These are phyloP conservation scores for Pungitius pungitius DNA, from an alignment of 2,113 vertebrate species.

Conservation along the genomic window DNA sequence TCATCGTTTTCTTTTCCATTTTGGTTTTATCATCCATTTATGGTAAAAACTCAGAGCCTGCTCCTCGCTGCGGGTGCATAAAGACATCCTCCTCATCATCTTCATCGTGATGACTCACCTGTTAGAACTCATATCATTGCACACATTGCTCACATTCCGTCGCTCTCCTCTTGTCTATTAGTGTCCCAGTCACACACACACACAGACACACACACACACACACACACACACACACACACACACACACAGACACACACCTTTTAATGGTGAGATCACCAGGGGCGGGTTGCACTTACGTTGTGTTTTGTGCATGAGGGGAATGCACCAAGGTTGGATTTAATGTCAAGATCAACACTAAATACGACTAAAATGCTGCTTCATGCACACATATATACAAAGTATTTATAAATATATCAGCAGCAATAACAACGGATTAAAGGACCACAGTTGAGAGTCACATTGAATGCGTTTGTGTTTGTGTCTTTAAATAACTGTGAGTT, in stretches of 20 bases:
- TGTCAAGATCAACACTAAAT: background rate
- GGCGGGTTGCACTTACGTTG: background rate
- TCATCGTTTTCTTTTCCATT: too few species aligned
- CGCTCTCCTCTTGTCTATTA: constrained; percentile 63
- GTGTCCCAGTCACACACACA: constrained; percentile 24
- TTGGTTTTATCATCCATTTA: background rate
- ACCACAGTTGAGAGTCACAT: background rate
- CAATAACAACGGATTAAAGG: background rate
- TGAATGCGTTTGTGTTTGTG: too few species aligned
- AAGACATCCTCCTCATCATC: background rate
- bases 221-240: too few species aligned
- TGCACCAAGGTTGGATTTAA: background rate
- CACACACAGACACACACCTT: too few species aligned
- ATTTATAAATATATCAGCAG: background rate
- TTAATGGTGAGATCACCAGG: too few species aligned
- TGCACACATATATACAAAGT: background rate
- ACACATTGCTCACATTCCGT: background rate
- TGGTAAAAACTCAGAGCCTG: background rate
- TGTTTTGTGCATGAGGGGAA: background rate
- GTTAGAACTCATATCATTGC: constrained; percentile 8
- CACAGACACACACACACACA: constrained; percentile 5
- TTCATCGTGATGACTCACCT: too few species aligned
- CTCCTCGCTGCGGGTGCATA: background rate
- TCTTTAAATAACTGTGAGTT: constrained; percentile 5
- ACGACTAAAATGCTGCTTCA: background rate